phyloP scores from a whole-genome alignment of 2,113 vertebrate genomes.

The Centropus bengalensis region DNA sequence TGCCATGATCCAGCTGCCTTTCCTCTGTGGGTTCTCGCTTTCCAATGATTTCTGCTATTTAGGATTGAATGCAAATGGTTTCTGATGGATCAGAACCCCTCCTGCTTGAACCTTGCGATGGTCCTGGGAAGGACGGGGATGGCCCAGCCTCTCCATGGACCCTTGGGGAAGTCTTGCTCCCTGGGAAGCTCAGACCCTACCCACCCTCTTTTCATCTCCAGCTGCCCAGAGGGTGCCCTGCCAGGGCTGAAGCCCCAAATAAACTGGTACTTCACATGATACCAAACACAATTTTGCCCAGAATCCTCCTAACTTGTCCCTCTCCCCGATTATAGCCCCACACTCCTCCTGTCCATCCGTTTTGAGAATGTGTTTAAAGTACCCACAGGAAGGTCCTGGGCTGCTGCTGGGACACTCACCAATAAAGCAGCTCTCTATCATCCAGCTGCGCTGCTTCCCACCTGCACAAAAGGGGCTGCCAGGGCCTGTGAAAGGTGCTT shows the following conservation, averaged over 20 bases:
- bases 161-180: neutral
- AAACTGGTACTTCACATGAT: neutral
- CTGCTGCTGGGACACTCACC: neutral
- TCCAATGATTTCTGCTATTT: neutral
- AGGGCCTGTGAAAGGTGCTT: neutral
- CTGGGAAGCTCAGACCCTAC: neutral
- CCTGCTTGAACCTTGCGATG: neutral
- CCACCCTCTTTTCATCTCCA: neutral
- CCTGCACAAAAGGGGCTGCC: neutral
- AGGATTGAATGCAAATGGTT: neutral
- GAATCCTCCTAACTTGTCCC: neutral
- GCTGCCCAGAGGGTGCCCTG: neutral
- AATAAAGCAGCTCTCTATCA: neutral
- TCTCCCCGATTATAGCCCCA: neutral
- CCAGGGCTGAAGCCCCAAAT: neutral
- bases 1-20: neutral
- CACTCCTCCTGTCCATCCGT: neutral
- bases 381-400: neutral
- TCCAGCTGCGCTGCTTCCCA: neutral
- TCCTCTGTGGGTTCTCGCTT: neutral
- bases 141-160: neutral
- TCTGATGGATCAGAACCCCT: neutral
- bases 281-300: neutral
- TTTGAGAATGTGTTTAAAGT: neutral
- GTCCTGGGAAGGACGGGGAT: neutral